Conservation (phyloP, 2,888 invertebrate species). For the Hymenopus coronatus region DNA sequence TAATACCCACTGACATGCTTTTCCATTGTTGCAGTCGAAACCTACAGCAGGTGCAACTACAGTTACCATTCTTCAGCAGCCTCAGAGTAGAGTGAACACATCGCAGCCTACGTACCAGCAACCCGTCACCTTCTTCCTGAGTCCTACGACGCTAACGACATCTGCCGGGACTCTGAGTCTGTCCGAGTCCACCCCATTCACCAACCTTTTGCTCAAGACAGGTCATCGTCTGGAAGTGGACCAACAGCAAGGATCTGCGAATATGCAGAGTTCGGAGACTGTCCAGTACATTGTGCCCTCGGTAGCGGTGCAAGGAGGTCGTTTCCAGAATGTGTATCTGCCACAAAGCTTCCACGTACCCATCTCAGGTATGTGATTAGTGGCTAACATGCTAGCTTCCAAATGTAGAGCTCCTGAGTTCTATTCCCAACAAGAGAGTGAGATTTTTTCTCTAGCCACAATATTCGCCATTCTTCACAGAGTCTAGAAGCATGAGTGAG, state of each 20-base stretch:
- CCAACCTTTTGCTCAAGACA: constrained; percentile 35
- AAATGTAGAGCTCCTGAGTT: no score
- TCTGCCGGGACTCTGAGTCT: constrained; percentile 24
- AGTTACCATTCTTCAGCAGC: constrained; percentile 30
- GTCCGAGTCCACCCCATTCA: constrained; percentile 34
- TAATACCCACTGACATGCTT: no score
- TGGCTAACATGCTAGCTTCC: no score
- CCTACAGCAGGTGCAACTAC: constrained; percentile 29
- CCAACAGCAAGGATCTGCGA: background rate
- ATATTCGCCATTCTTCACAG: no score
- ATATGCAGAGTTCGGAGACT: constrained; percentile 22
- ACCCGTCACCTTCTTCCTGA: constrained; percentile 47
- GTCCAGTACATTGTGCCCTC: constrained; percentile 39
- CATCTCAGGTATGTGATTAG: constrained; percentile 6
- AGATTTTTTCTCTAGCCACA: no score
- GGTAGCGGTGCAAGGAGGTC: constrained; percentile 40
- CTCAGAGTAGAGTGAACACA: background rate
- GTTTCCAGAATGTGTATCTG: constrained; percentile 48
- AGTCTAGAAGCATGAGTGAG: no score
- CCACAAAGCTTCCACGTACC: constrained; percentile 37
- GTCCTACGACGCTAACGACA: constrained; percentile 34
- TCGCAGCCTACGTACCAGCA: constrained; percentile 38
- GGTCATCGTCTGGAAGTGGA: constrained; percentile 15
- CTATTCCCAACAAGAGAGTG: no score
- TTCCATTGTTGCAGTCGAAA: background rate